These are phyloP conservation scores for Sebastes matsubarae DNA, from an alignment of 2,797 vertebrate genomes.

Conservation along the genomic window DNA sequence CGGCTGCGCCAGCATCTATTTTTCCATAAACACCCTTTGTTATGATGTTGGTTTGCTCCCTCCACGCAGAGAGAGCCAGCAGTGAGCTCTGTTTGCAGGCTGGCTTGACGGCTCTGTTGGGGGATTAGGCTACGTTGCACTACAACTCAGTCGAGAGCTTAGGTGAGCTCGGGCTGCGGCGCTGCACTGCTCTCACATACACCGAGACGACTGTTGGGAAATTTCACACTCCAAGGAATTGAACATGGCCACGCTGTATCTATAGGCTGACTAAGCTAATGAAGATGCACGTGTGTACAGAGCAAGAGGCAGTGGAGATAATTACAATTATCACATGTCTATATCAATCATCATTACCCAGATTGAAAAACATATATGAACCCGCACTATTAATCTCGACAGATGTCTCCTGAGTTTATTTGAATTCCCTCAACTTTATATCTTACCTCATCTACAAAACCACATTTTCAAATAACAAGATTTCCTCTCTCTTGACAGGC, in stretches of 20 bases:
- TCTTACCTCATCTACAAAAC: conserved; percentile 20
- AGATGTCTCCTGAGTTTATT: conserved; percentile 21
- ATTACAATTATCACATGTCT: conserved; percentile 74
- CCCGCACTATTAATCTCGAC: conserved; percentile 28
- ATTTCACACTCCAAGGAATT: conserved; percentile 70
- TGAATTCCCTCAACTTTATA: conserved; percentile 29
- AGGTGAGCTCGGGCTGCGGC: conserved; percentile 69
- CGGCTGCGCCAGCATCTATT: conserved; percentile 91
- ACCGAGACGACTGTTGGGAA: conserved; percentile 48
- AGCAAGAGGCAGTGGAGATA: conserved; percentile 67
- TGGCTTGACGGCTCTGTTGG: conserved; percentile 82
- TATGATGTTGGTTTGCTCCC: conserved; percentile 93
- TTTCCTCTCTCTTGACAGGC: conserved; percentile 50
- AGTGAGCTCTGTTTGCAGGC: conserved; percentile 89
- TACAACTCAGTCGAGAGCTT: conserved; percentile 75
- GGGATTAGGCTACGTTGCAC: conserved; percentile 77
- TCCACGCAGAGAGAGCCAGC: conserved; percentile 82
- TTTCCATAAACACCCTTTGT: conserved; percentile 95
- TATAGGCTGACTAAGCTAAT: conserved; percentile 67
- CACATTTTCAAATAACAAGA: conserved; percentile 44
- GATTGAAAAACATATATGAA: conserved; percentile 61
- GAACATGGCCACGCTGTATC: conserved; percentile 33
- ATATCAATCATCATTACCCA: conserved; percentile 76
- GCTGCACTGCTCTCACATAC: conserved; percentile 40
- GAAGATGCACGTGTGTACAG: conserved; percentile 69